phyloP scores from a whole-genome alignment of 2,888 invertebrate species.

The Elmis aenea region DNA sequence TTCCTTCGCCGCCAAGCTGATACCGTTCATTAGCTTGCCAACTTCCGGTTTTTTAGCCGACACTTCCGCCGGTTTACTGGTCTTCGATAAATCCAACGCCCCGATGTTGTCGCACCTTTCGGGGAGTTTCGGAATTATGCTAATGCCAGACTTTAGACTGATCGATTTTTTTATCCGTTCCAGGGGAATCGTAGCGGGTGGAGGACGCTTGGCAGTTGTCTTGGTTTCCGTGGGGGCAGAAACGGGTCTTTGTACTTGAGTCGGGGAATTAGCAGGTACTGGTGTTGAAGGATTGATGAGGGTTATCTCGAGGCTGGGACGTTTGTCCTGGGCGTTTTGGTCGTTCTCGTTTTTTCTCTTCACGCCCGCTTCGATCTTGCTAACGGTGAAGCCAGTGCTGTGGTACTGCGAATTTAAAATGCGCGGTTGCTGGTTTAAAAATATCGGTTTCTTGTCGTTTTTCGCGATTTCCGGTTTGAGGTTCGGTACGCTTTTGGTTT shows the following conservation, averaged over 20 bases:
- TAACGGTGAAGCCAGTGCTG: slow-evolving; percentile 44
- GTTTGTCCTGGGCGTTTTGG: slow-evolving; percentile 31
- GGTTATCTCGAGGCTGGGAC: slow-evolving; percentile 44
- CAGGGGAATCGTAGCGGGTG: slow-evolving; percentile 52
- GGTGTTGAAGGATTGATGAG: slow-evolving; percentile 35
- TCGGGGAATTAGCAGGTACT: slow-evolving; percentile 14
- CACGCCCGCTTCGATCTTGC: slow-evolving; percentile 42
- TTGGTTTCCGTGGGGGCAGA: slow-evolving; percentile 20
- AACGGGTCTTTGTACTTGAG: slow-evolving; percentile 11
- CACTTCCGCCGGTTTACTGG: slow-evolving; percentile 35
- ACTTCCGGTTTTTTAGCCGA: slow-evolving; percentile 31
- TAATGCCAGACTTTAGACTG: slow-evolving; percentile 35
- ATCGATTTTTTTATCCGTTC: slow-evolving; percentile 48
- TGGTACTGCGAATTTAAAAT: slow-evolving; percentile 21
- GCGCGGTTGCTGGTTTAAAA: slow-evolving; percentile 17
- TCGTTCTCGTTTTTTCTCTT: slow-evolving; percentile 38
- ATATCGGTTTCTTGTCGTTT: slow-evolving; percentile 18
- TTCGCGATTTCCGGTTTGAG: slow-evolving; percentile 11
- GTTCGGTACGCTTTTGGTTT: slow-evolving; percentile 28
- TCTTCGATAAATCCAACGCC: slow-evolving; percentile 51
- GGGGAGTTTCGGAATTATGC: slow-evolving; percentile 38
- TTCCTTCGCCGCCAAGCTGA: slow-evolving; percentile 17
- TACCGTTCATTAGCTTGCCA: slow-evolving; percentile 19
- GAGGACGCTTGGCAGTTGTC: slow-evolving; percentile 43
- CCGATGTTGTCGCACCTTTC: slow-evolving; percentile 49